Conservation (phyloP, 2,113 vertebrate genomes). For the Percopsis transmontana region DNA sequence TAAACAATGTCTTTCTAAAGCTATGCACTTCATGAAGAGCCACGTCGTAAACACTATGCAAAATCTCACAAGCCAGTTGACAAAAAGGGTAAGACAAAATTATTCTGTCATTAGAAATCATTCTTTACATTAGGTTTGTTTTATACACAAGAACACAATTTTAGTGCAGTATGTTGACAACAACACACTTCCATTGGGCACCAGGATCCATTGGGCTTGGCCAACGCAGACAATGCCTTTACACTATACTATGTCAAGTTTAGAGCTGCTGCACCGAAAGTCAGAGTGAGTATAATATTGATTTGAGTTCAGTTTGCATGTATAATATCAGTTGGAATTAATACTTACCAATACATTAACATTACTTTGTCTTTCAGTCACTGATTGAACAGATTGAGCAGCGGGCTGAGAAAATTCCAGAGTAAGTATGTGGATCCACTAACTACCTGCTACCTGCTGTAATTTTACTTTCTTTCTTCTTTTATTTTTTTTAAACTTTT, state of each 20-base stretch:
- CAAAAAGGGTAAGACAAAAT: constrained; percentile 86
- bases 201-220: constrained; percentile 87
- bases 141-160: no score
- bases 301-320: background rate
- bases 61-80: constrained; percentile 90
- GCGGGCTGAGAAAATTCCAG: constrained; percentile 90
- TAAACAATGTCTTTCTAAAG: constrained; percentile 97
- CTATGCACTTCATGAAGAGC: constrained; percentile 94
- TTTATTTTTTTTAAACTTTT: background rate
- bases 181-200: constrained; percentile 13
- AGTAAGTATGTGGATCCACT: constrained; percentile 82
- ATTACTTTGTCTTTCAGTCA: constrained; percentile 71
- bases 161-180: background rate
- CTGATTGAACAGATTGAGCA: constrained; percentile 97
- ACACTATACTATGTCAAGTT: constrained; percentile 97
- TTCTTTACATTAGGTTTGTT: no score
- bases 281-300: constrained; percentile 84
- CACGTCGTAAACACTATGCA: constrained; percentile 93
- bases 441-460: background rate
- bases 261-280: constrained; percentile 95
- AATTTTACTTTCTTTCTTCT: background rate
- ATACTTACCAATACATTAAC: background rate
- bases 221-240: constrained; percentile 94
- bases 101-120: background rate
- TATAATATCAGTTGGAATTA: background rate